Evolutionary conservation across 2,797 vertebrate species (phyloP).

Genomic region (Pelochelys cantorii): DNA sequence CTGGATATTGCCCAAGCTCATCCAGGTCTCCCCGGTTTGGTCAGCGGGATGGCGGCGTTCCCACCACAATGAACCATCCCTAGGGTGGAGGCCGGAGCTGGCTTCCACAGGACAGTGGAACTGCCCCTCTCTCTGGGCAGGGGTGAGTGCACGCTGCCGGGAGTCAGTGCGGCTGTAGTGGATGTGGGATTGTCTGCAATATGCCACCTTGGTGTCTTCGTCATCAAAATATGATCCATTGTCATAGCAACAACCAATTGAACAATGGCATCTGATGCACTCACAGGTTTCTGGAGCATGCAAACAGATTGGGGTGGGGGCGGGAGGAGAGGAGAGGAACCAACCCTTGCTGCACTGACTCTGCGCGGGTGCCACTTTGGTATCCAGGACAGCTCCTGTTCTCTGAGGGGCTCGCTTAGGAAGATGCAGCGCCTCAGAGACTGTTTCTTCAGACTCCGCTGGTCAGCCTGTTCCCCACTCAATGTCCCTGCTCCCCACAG

Average conservation of each 20-base stretch:
- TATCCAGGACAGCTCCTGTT: accelerated
- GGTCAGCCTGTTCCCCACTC: accelerated
- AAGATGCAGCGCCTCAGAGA: background rate
- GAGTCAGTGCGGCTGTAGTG: accelerated
- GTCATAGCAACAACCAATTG: background rate
- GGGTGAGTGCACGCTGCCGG: accelerated
- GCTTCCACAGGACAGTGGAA: accelerated
- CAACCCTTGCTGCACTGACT: accelerated
- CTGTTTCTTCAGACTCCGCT: background rate
- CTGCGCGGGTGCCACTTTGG: accelerated
- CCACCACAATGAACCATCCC: accelerated
- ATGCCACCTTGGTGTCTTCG: background rate
- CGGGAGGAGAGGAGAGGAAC: background rate
- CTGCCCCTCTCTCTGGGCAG: accelerated
- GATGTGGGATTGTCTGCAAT: background rate
- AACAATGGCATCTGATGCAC: background rate
- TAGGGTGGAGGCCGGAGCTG: accelerated
- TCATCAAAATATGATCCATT: background rate
- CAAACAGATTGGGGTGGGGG: background rate
- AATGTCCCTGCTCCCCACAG: accelerated
- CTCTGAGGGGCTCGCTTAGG: accelerated
- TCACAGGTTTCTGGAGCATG: accelerated
- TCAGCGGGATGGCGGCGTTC: accelerated
- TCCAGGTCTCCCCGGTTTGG: background rate
- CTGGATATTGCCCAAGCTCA: too few species aligned